These are phyloP conservation scores for Hymenochirus boettgeri DNA, from an alignment of 2,113 vertebrate genomes.

Conservation along the genomic window DNA sequence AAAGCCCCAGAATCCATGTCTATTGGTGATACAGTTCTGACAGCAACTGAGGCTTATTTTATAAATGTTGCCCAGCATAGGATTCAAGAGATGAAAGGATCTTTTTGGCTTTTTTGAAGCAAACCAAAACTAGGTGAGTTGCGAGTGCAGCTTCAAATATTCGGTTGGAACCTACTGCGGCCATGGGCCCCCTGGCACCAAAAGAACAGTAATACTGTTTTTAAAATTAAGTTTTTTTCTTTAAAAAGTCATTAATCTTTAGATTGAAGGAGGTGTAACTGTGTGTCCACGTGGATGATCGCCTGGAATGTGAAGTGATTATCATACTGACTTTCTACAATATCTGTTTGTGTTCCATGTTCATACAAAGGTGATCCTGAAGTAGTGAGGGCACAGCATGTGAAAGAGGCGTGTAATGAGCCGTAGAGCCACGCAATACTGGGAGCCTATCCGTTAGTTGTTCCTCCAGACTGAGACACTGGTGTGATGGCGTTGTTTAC, in stretches of 20 bases:
- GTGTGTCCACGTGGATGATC: slow-evolving; percentile 79
- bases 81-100: too few relatives aligned
- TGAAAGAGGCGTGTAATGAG: slow-evolving; percentile 68
- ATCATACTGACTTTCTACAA: slow-evolving; percentile 77
- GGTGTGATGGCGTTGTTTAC: slow-evolving; percentile 70
- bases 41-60: too few relatives aligned
- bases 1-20: too few relatives aligned
- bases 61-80: too few relatives aligned
- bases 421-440: slow-evolving; percentile 75
- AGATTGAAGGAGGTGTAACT: slow-evolving; percentile 81
- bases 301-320: slow-evolving; percentile 65
- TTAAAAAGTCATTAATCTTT: slow-evolving; percentile 47
- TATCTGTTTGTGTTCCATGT: slow-evolving; percentile 55
- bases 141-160: too few relatives aligned
- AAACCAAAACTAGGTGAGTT: too few relatives aligned
- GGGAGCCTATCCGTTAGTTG: slow-evolving; percentile 74
- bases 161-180: too few relatives aligned
- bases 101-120: too few relatives aligned
- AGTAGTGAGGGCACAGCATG: slow-evolving; percentile 63
- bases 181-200: too few relatives aligned
- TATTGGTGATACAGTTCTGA: too few relatives aligned
- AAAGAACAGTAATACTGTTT: too few relatives aligned
- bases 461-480: slow-evolving; percentile 66
- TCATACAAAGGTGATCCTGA: slow-evolving; percentile 81
- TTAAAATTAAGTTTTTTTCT: not conserved